A percentile compares a stretch with the other conserved stretches of the same genome.
Conservation (phyloP, 2,888 invertebrate genomes). For the Bombyx huttoni region DNA sequence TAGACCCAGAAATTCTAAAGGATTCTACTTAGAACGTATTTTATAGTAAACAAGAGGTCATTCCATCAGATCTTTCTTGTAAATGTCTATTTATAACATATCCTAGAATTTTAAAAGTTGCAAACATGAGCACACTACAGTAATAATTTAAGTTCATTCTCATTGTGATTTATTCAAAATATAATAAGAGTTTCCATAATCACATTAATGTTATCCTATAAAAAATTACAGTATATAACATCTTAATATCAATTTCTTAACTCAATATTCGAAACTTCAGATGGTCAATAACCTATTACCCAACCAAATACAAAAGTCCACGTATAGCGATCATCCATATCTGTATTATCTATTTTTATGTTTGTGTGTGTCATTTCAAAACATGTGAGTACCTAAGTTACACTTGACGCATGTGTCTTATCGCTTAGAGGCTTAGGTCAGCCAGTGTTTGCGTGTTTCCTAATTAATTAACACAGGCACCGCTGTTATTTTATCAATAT, state of each 20-base stretch:
- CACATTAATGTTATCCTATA: not conserved
- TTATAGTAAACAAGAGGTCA: too few relatives aligned
- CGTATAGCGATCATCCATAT: not conserved
- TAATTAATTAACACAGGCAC: not conserved
- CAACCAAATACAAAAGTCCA: not conserved
- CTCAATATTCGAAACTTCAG: not conserved
- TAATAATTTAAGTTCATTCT: too few relatives aligned
- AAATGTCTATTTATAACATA: too few relatives aligned
- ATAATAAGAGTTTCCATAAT: too few relatives aligned
- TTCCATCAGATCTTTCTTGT: too few relatives aligned
- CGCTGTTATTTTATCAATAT: not conserved
- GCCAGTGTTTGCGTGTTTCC: not conserved
- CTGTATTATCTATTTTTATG: not conserved
- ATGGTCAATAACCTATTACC: not conserved
- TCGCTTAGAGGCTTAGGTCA: not conserved
- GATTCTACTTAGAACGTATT: too few relatives aligned
- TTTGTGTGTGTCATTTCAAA: not conserved
- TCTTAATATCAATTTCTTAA: not conserved
- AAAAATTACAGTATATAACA: not conserved
- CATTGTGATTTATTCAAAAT: too few relatives aligned
- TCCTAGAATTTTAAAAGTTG: too few relatives aligned
- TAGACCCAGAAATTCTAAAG: too few relatives aligned
- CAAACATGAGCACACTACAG: too few relatives aligned
- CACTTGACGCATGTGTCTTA: not conserved
- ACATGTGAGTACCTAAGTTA: not conserved